Evolutionary conservation across 2,888 invertebrate species (phyloP).

Genomic region (Theristus sp.): DNA sequence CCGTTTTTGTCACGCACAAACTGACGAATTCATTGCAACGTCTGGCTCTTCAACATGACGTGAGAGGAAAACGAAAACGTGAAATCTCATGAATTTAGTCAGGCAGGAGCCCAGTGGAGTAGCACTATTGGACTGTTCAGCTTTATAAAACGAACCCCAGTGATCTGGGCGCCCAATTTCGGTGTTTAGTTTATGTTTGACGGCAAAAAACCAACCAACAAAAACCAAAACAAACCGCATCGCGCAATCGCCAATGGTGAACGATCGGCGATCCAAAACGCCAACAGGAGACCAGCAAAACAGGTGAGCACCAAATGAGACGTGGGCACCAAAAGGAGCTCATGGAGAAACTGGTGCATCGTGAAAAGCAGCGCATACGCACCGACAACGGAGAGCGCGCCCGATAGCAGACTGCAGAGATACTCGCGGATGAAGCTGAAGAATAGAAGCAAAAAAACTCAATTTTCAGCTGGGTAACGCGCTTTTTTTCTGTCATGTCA

Average conservation of each 20-base stretch:
- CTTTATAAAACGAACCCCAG: too few relatives aligned
- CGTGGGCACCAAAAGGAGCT: constrained; percentile 30
- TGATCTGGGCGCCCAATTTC: too few relatives aligned
- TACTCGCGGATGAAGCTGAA: constrained; percentile 38
- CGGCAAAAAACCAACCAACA: neutral
- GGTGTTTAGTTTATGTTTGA: too few relatives aligned
- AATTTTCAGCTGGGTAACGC: too few relatives aligned
- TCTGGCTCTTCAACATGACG: too few relatives aligned
- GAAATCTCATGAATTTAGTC: too few relatives aligned
- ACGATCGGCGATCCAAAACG: neutral
- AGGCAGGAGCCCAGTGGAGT: too few relatives aligned
- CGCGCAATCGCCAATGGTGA: neutral
- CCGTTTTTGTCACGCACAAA: too few relatives aligned
- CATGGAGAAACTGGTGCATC: constrained; percentile 55
- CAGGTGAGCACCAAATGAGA: neutral
- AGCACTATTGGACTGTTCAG: too few relatives aligned
- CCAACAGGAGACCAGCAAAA: neutral
- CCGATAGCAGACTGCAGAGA: constrained; percentile 39
- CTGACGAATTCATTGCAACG: too few relatives aligned
- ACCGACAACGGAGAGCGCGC: constrained; percentile 47
- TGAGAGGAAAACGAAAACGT: too few relatives aligned
- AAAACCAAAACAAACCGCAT: neutral
- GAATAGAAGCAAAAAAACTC: constrained; percentile 5
- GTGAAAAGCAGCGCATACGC: constrained; percentile 50
- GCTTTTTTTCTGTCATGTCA: too few relatives aligned